Evolutionary conservation across 2,797 vertebrate genomes (phyloP), one percentile per base, ranked within the genome.

Genomic region (Oophaga sylvatica): DNA sequence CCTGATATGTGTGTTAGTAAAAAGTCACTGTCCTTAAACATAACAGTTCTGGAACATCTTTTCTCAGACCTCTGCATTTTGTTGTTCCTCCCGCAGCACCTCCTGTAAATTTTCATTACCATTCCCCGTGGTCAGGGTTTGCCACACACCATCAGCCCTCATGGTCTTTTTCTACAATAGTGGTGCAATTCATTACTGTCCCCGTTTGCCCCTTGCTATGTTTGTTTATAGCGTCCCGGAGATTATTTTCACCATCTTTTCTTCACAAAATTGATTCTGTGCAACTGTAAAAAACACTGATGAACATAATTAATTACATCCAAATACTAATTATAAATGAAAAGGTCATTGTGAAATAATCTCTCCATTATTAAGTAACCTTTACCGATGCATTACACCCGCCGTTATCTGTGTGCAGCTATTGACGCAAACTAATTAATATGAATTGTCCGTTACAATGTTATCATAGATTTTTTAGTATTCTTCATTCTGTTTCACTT

Each of bases 331-430:
- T 77, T 56, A 77, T 56, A 26, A 77, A 45, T 26, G 75, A 77
- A 53, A 77, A 77, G 75, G 75, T n/a, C 35, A 12, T 26, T 0
- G 45, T 53, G 48, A 73, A 56, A 56, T 77, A 56, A 77, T 77
- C 75, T 56, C 20, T 26, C 75, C 41, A 56, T 77, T 77, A 77
- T 77, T 56, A 56, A 5, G 11, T 77, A 56, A 77, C 75, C 75
- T 77, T 77, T 77, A 12, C 75, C 26, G 45, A 56, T 77, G 75
- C 26, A 26, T 77, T 56, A 26, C 75, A 9, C 1, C 45, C 75
- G 5, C 45, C 48, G 10, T 19, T 76, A 53, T 76, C 73, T 13
- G 45, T 6, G n/a, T 13, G 3, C 73, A 6, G 45, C 75, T 26
- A 76, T 48, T 76, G 73, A 76, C 2, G 41, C 45, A 0, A 10